phyloP scores from a whole-genome alignment of 2,888 invertebrate species.

The Keiferia lycopersicella region DNA sequence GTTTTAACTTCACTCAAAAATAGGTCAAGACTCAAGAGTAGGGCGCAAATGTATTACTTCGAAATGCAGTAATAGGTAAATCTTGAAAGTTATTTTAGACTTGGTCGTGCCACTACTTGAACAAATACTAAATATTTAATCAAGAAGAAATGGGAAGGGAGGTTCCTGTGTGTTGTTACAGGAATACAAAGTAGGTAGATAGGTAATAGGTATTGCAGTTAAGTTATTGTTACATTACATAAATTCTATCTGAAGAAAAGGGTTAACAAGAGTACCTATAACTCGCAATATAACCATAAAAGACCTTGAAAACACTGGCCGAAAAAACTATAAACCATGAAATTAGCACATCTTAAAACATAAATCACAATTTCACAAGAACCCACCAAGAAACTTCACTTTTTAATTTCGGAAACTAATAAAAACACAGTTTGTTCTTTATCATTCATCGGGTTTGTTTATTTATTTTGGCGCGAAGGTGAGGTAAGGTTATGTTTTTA shows the following conservation, averaged over 20 bases:
- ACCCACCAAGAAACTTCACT: conserved; percentile 20
- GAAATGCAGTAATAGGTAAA: no score
- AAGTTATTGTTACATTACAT: neutral
- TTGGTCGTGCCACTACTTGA: no score
- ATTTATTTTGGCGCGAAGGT: conserved; percentile 32
- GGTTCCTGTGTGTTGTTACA: no score
- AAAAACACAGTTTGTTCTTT: conserved; percentile 28
- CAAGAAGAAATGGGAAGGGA: no score
- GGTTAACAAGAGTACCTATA: neutral
- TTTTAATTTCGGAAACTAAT: neutral
- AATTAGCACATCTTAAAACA: conserved; percentile 9
- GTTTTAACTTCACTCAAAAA: no score
- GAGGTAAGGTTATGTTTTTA: conserved; percentile 24
- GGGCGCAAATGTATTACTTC: no score
- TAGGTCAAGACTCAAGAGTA: no score
- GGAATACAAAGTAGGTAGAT: neutral
- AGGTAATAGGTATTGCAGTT: neutral
- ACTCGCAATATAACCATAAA: neutral
- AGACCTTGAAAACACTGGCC: conserved; percentile 17
- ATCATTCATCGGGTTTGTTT: conserved; percentile 34
- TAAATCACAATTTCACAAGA: conserved; percentile 17
- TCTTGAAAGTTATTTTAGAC: no score
- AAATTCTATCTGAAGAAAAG: neutral
- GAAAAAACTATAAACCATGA: conserved; percentile 15
- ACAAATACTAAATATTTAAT: no score